Percentiles rank a stretch among this genome's conserved stretches.
Evolutionary conservation across 2,113 vertebrate species (phyloP).

Genomic region (Dipodomys ordii): DNA sequence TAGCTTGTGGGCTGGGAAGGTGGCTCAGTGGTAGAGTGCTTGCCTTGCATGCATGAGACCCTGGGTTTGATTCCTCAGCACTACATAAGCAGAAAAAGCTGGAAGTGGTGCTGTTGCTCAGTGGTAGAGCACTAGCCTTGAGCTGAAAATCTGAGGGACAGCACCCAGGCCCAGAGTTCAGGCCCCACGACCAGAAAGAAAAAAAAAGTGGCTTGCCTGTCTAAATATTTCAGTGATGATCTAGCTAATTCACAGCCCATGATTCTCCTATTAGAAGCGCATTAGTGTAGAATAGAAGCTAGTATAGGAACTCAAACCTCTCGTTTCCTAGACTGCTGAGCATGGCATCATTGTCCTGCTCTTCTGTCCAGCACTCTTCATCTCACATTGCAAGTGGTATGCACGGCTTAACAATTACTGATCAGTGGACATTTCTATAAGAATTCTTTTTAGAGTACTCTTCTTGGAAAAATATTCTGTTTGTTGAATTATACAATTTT

Average conservation of each 20-base stretch:
- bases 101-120: too few species aligned
- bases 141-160: too few species aligned
- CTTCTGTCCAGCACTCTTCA: background rate
- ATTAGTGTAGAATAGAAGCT: background rate
- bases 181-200: too few species aligned
- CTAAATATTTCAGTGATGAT: constrained; percentile 3
- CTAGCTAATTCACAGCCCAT: background rate
- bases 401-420: background rate
- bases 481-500: background rate
- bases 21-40: too few species aligned
- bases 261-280: background rate
- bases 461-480: constrained; percentile 9
- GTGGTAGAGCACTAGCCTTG: too few species aligned
- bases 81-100: too few species aligned
- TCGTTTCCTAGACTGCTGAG: background rate
- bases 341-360: background rate
- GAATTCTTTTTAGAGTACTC: background rate
- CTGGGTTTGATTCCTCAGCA: too few species aligned
- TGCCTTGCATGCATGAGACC: too few species aligned
- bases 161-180: too few species aligned
- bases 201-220: background rate
- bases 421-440: background rate
- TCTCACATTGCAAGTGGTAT: constrained; percentile 21
- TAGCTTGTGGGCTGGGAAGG: too few species aligned
- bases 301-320: background rate